A percentile compares a stretch with the other conserved stretches of the same genome.
Evolutionary conservation across 1,140 invertebrate species (phyloP).

Genomic region (Pseudomyrmex pallidus): DNA sequence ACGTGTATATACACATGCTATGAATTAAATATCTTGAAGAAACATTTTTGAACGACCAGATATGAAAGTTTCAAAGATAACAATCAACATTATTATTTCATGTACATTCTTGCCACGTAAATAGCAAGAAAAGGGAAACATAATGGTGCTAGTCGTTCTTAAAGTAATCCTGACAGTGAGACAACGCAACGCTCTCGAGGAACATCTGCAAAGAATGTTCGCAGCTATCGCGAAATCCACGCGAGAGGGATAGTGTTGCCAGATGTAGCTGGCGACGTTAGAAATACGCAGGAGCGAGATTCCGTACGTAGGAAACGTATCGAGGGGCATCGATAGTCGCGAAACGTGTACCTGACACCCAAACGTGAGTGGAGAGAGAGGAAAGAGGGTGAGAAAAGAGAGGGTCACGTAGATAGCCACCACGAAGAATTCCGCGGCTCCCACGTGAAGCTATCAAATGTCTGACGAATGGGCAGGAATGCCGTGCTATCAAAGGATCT

Average conservation of each 20-base stretch:
- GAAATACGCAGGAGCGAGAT: constrained; percentile 19
- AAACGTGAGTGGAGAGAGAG: constrained; percentile 34
- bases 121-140: not conserved
- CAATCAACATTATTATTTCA: constrained; percentile 18
- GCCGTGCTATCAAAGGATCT: constrained; percentile 83
- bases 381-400: constrained; percentile 1
- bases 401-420: constrained; percentile 67
- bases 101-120: not conserved
- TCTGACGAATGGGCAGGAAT: constrained; percentile 84
- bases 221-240: constrained; percentile 23
- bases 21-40: not conserved
- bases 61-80: not conserved
- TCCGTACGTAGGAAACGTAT: constrained; percentile 45
- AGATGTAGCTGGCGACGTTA: constrained; percentile 8
- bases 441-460: constrained; percentile 84
- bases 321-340: constrained; percentile 64
- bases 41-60: no score
- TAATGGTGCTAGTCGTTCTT: not conserved
- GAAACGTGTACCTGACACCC: constrained; percentile 66
- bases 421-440: constrained; percentile 80
- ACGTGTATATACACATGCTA: not conserved
- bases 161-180: constrained; percentile 25
- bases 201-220: constrained; percentile 31
- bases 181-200: constrained; percentile 6
- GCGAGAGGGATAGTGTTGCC: not conserved